Evolutionary conservation across 2,113 vertebrate species (phyloP), one percentile per base, ranked within the genome.

Genomic region (Edolisoma coerulescens): DNA sequence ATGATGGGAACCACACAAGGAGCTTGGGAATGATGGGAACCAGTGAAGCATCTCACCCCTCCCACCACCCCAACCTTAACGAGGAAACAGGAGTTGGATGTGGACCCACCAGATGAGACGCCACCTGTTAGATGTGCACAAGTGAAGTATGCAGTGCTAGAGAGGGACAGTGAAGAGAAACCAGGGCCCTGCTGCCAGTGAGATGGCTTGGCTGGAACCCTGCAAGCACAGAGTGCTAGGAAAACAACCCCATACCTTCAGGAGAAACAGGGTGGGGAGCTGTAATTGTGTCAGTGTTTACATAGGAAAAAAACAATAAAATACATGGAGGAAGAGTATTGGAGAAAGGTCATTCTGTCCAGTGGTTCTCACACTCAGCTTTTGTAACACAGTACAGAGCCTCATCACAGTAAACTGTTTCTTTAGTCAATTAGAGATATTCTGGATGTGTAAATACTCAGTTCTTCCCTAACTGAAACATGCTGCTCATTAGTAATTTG

Each of bases 301-400:
- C 54, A 91, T 3, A 54, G 32, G 2, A 37, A 69, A 64, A 69
- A 88, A 42, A 0, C 16, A 61, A 11, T n/a, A 67, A 57, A 70
- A 39, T 39, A 94, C 27, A 21, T 0, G 1, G 50, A 69, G 16
- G 37, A 89, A 77, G 53, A 82, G 45, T 53, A 76, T 0, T 54
- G 42, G 23, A 93, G 64, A 78, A 65, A 94, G 75, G 70, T 91
- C 74, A 87, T 65, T 93, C 73, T 84, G 61, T 78, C 45, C 64
- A 87, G 52, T 67, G 59, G 54, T 87, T 92, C 90, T 94, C 88
- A 90, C 44, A 75, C 24, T 88, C 67, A 47, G 47, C 16, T 75
- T 92, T 60, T 87, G 41, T 47, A 94, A 91, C 22, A 41, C 30
- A 85, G 19, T 37, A 42, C 37, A 65, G 57, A 90, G 21, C 11